Evolutionary conservation across 2,888 invertebrate genomes (phyloP), one percentile per base, ranked within the genome.

Genomic region (Nyleta sp.): DNA sequence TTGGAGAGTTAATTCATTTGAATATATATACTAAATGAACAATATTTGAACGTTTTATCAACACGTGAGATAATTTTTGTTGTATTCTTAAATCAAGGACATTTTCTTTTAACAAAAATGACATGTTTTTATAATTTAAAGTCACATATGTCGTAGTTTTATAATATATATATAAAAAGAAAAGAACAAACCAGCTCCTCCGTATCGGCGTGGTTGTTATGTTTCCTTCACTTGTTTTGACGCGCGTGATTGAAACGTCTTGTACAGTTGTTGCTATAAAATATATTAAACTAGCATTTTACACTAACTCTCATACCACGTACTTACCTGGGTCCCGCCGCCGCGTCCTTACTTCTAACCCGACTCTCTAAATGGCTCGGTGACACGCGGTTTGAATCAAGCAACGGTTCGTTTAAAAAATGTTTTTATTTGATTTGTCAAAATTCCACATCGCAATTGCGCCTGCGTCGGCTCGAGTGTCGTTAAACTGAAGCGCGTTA

Each of bases 221-320:
- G 74, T 74, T 74, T 67, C 72, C 48, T 67, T 68, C 64, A 62
- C 60, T 78, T 73, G 86, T 87, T 83, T 87, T 59, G 24, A 86
- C 85, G 86, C 86, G 87, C 87, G 88, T 88, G 89, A 87, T 84
- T 85, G 87, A 83, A 88, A 86, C 87, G 48, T 67, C 65, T 87
- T 90, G 90, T 90, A 90, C 90, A 90, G 89, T 90, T 90, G 89
- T 90, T 90, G 89, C 90, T 89, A 90, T 88, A 88, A 90, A 77
- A 90, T 90, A 90, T 89, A 89, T 88, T 83, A 88, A 87, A 89
- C 90, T 88, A 89, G 90, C 89, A 90, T 90, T 90, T 90, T 89
- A 89, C 88, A 89, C 87, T 84, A 85, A 79, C 50, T 59, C 59
- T 57, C 38, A 50, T 74, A 44, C 24, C 33, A 52, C 60, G 59